Percentiles rank a stretch among this genome's conserved stretches.
These are phyloP conservation scores for Sciurus niger DNA, from an alignment of 2,113 vertebrate species.

Conservation along the genomic window DNA sequence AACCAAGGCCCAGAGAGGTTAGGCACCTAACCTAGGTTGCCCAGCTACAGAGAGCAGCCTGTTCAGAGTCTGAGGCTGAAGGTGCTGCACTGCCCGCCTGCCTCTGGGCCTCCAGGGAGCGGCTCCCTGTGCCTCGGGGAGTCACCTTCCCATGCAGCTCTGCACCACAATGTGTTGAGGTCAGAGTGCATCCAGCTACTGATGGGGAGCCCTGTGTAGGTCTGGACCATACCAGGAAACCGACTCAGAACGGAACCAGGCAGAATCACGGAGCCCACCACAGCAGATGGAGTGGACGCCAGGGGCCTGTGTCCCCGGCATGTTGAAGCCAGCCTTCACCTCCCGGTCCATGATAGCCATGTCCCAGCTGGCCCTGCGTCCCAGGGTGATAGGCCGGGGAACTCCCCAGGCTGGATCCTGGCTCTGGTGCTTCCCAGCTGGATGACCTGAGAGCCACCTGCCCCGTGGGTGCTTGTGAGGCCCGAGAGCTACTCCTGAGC, in stretches of 20 bases:
- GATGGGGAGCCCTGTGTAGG: no score
- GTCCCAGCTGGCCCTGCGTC: no score
- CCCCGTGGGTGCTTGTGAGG: neutral
- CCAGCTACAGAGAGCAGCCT: neutral
- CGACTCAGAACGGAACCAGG: neutral
- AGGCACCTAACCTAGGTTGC: neutral
- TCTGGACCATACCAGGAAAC: neutral
- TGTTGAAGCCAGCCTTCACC: neutral
- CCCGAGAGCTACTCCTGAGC: neutral
- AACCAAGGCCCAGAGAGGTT: neutral
- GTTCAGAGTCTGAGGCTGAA: neutral
- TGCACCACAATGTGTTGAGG: neutral
- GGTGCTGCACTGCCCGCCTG: rapidly evolving
- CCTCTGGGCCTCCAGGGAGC: neutral
- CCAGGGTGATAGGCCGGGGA: neutral
- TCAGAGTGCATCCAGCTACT: rapidly evolving
- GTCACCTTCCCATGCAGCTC: rapidly evolving
- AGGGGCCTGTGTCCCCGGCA: neutral
- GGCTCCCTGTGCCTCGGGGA: no score
- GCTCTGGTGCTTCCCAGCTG: neutral
- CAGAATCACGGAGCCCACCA: neutral
- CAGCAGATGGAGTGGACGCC: neutral
- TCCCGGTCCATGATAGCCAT: neutral
- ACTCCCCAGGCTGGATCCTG: neutral
- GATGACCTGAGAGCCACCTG: neutral